Conservation (phyloP, 2,888 invertebrate species). For the Acronicta psi region DNA sequence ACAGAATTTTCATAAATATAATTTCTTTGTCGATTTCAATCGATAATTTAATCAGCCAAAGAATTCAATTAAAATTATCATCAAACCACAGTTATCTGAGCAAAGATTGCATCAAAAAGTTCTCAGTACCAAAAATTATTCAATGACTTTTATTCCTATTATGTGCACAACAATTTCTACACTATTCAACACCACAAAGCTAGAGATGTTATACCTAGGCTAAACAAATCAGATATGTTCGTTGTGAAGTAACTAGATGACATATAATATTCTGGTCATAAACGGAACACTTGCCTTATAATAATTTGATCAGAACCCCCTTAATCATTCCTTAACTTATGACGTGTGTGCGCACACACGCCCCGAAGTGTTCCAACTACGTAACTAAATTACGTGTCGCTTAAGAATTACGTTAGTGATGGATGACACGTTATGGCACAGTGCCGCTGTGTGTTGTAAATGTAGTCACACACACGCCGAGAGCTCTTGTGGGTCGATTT, state of each 20-base stretch:
- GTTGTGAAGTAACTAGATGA: constrained; percentile 14
- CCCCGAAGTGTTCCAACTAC: constrained; percentile 54
- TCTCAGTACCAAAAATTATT: no score
- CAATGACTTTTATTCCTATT: no score
- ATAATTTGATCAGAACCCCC: constrained; percentile 68
- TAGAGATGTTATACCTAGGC: neutral
- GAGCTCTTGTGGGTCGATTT: constrained; percentile 74
- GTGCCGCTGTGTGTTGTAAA: constrained; percentile 50
- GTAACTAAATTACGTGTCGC: constrained; percentile 53
- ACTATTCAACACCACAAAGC: no score
- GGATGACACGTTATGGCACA: constrained; percentile 51
- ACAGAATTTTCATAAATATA: neutral
- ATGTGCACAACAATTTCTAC: no score
- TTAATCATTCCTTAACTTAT: constrained; percentile 65
- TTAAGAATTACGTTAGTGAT: constrained; percentile 53
- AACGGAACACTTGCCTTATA: constrained; percentile 63
- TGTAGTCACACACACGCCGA: constrained; percentile 55
- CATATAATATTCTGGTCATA: constrained; percentile 43
- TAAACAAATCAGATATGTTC: neutral
- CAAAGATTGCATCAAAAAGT: no score
- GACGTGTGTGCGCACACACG: constrained; percentile 51
- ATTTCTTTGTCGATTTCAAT: no score
- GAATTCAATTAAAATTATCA: no score
- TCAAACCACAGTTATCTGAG: no score
- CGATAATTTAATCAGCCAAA: constrained; percentile 4